Evolutionary conservation across 2,113 vertebrate species (phyloP).

Genomic region (Podarcis cretensis): DNA sequence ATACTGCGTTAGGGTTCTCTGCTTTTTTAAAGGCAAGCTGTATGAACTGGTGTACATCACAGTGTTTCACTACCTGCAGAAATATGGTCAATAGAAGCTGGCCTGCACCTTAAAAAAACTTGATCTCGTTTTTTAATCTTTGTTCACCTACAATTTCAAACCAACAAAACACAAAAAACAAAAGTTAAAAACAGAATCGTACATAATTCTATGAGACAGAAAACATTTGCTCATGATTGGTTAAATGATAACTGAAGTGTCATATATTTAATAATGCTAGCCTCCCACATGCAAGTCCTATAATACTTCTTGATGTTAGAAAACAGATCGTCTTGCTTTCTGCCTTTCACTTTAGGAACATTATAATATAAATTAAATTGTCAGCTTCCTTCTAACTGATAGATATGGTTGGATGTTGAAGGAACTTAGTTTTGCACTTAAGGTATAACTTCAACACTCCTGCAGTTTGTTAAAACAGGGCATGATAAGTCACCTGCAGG

Average conservation of each 20-base stretch:
- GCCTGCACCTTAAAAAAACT: background rate
- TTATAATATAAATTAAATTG: conserved; percentile 40
- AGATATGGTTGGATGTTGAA: conserved; percentile 25
- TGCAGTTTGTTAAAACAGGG: conserved; percentile 41
- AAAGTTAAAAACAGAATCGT: background rate
- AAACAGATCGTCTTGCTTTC: conserved; percentile 41
- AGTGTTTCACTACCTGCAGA: background rate
- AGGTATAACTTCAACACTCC: conserved; percentile 28
- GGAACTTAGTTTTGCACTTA: conserved; percentile 38
- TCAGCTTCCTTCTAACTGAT: conserved; percentile 27
- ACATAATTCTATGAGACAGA: background rate
- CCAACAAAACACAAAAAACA: too few species aligned
- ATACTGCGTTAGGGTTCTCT: background rate
- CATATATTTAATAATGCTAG: background rate
- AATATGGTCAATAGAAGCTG: too few species aligned
- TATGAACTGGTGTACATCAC: background rate
- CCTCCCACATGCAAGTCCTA: background rate
- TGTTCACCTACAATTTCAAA: too few species aligned
- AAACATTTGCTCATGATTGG: background rate
- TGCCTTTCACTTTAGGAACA: conserved; percentile 35
- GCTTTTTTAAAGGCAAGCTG: background rate
- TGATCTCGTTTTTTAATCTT: too few species aligned
- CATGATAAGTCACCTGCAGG: conserved; percentile 52
- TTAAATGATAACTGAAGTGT: background rate
- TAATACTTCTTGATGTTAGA: background rate